Conservation (phyloP, 2,888 invertebrate species). For the Nezara viridula region DNA sequence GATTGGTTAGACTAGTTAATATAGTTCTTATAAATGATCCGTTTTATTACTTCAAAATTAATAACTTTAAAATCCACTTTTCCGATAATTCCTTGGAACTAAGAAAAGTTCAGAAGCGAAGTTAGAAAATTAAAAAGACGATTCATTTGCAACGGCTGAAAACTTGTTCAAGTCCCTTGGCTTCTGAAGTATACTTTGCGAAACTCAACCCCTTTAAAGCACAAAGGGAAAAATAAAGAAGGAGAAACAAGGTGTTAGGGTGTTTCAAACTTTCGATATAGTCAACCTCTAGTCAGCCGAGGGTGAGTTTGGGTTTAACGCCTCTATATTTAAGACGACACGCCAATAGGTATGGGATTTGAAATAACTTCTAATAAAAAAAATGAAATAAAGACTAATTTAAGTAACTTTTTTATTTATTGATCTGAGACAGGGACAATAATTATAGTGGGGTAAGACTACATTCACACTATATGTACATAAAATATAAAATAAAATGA, state of each 20-base stretch:
- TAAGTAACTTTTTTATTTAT: no score
- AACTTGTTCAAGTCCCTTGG: slow-evolving; percentile 13
- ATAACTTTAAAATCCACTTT: slow-evolving; percentile 25
- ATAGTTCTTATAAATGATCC: not conserved
- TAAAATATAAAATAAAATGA: no score
- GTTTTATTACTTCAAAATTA: not conserved
- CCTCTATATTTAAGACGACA: not conserved
- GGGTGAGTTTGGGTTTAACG: not conserved
- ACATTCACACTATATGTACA: no score
- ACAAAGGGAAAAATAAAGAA: slow-evolving; percentile 29
- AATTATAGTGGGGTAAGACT: no score
- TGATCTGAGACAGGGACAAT: no score
- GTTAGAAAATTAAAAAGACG: slow-evolving; percentile 34
- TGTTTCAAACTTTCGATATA: slow-evolving; percentile 40
- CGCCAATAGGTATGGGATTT: no score
- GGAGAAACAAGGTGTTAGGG: slow-evolving; percentile 7
- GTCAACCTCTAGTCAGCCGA: not conserved
- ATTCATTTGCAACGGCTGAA: slow-evolving; percentile 32
- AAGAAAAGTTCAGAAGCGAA: slow-evolving; percentile 5
- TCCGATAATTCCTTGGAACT: slow-evolving; percentile 26
- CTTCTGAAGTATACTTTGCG: slow-evolving; percentile 8
- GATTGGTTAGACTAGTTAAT: no score
- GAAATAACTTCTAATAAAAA: no score
- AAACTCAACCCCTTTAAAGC: slow-evolving; percentile 20
- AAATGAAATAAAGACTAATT: no score